Conservation (phyloP, 2,888 invertebrate species). For the Synergus laeviventris region DNA sequence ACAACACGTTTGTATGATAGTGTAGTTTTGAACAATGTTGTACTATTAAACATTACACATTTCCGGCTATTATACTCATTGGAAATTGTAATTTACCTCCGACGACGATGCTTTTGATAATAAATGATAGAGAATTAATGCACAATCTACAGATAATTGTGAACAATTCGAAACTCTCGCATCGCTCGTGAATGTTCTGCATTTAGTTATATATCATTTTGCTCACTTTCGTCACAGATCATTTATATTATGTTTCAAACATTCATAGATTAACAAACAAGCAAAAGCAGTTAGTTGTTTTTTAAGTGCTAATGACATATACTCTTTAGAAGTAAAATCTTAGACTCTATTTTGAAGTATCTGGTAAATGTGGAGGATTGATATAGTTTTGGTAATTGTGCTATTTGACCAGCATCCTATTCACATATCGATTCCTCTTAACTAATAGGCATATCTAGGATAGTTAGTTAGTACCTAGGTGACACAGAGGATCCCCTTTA, state of each 20-base stretch:
- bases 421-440: slow-evolving; percentile 39
- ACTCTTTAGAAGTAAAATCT: too few species aligned
- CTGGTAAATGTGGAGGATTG: background rate
- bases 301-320: too few species aligned
- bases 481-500: slow-evolving; percentile 31
- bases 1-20: slow-evolving; percentile 5
- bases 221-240: background rate
- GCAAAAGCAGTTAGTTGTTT: too few species aligned
- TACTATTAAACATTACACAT: slow-evolving; percentile 27
- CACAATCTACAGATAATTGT: slow-evolving; percentile 18
- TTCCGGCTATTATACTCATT: slow-evolving; percentile 14
- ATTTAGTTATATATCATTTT: background rate
- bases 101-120: slow-evolving; percentile 16
- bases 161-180: slow-evolving; percentile 5
- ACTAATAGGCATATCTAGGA: slow-evolving; percentile 37
- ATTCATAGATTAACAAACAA: background rate
- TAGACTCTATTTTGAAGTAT: background rate
- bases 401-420: slow-evolving; percentile 22
- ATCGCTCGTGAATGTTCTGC: background rate
- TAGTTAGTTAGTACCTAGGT: slow-evolving; percentile 37
- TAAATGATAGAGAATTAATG: slow-evolving; percentile 27
- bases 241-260: background rate
- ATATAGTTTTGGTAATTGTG: slow-evolving; percentile 32
- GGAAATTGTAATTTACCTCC: slow-evolving; percentile 34
- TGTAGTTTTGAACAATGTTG: slow-evolving; percentile 11